Base-by-base conservation (phyloP, 1,140 invertebrate species). In the Diorhabda carinulata region DNA sequence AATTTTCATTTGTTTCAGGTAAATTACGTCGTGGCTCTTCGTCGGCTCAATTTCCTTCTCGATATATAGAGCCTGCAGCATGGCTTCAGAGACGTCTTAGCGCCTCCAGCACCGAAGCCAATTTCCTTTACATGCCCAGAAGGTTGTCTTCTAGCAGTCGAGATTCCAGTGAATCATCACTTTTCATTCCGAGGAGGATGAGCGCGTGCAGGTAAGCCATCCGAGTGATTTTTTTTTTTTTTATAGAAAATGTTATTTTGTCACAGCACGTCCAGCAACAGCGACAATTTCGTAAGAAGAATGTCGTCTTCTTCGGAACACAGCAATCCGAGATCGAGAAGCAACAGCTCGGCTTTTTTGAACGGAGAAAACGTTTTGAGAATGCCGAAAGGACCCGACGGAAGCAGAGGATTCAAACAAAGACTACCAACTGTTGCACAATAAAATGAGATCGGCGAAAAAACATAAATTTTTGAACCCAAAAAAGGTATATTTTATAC, bases 331-430 rank as follows among this genome's bases (percentile, higher is more conserved):
- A 72, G 86, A 42, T 83, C 85, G 0, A 81, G 86, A 65, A 87
- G 84, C 70, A 87, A 86, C 72, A 87, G 85, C 67, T 78, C 83
- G 47, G 81, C 84, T 3, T 78, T 81, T 81, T 78, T 81, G 64
- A 85, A 85, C 74, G 84, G 84, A 10, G 89, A 90, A 61, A 89
- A 90, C 71, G 85, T 92, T 9, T 84, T 93, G n/a, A 86, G 94
- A 47, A 84, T 91, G 79, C 94, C 93, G 0, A 85, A 88, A 67
- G 93, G 92, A 5, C 94, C 94, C 3, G 93, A 95, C 81, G 93
- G 92, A 41, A 91, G 91, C 42, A 85, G 87, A 62, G 94, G 94
- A 43, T 95, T 96, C 81, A 82, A 76, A 43, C 82, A 79, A 10
- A 78, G 78, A 67, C 73, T 77, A 57, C 72, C 73, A 6, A 73